Percentiles rank a stretch among this genome's conserved stretches.
Conservation (phyloP, 2,113 vertebrate species). For the Solenodon paradoxus region DNA sequence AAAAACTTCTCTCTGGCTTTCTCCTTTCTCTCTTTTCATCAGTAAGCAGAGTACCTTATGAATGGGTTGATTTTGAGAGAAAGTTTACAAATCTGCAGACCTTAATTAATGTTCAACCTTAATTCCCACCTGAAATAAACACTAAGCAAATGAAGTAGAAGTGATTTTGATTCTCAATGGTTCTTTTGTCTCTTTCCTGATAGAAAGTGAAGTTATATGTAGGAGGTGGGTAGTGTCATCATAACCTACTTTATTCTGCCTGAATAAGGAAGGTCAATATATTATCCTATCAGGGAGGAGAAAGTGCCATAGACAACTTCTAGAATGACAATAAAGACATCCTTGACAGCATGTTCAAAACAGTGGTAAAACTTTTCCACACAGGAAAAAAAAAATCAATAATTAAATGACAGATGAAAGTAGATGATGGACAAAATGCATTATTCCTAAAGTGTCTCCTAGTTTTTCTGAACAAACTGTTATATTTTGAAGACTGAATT, state of each 20-base stretch:
- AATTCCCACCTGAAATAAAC: slow-evolving; percentile 66
- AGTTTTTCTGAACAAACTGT: slow-evolving; percentile 72
- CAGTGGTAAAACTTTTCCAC: slow-evolving; percentile 76
- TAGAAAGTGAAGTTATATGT: slow-evolving; percentile 77
- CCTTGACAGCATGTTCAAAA: slow-evolving; percentile 85
- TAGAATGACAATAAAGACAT: slow-evolving; percentile 79
- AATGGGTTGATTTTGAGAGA: neutral
- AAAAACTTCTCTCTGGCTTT: neutral
- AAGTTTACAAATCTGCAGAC: slow-evolving; percentile 59
- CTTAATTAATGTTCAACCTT: slow-evolving; percentile 48
- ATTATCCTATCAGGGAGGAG: slow-evolving; percentile 82
- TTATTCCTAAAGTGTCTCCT: slow-evolving; percentile 81
- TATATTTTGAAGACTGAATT: slow-evolving; percentile 81
- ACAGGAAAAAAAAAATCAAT: slow-evolving; percentile 65
- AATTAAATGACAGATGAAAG: slow-evolving; percentile 86
- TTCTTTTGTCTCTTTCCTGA: slow-evolving; percentile 80
- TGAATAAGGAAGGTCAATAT: slow-evolving; percentile 82
- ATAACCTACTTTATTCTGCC: slow-evolving; percentile 80
- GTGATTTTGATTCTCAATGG: slow-evolving; percentile 71
- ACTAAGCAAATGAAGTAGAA: slow-evolving; percentile 72
- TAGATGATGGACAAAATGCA: slow-evolving; percentile 82
- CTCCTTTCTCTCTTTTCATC: slow-evolving; percentile 30
- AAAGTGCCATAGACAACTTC: slow-evolving; percentile 79
- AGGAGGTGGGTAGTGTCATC: slow-evolving; percentile 81
- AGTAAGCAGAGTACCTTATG: neutral